phyloP scores from a whole-genome alignment of 2,113 vertebrate genomes.

The Megalops atlanticus region DNA sequence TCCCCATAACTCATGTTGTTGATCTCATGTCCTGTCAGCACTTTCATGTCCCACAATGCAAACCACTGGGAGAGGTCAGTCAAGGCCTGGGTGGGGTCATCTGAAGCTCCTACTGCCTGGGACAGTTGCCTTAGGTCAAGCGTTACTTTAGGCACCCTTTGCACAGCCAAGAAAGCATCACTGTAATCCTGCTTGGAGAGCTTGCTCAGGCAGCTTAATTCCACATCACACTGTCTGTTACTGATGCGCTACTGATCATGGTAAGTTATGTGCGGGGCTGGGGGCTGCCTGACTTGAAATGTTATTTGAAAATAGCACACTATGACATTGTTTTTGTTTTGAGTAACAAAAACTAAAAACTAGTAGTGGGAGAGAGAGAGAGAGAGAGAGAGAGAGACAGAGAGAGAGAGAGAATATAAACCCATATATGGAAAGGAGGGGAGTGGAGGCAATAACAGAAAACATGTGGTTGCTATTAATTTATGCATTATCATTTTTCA shows the following conservation, averaged over 20 bases:
- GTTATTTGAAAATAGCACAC: conserved; percentile 51
- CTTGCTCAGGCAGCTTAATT: background rate
- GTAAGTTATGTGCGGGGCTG: conserved; percentile 29
- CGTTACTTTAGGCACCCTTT: too few relatives aligned
- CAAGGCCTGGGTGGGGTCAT: background rate
- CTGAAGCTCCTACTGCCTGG: background rate
- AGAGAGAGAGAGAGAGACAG: conserved; percentile 32
- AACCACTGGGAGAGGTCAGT: background rate
- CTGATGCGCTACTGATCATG: conserved; percentile 20
- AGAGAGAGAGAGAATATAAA: conserved; percentile 39
- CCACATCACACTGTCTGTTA: conserved; percentile 13
- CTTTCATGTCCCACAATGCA: conserved; percentile 15
- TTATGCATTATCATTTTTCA: conserved; percentile 92
- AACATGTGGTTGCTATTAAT: conserved; percentile 91
- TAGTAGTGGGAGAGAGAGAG: conserved; percentile 25
- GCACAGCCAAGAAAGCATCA: too few relatives aligned
- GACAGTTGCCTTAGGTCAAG: too few relatives aligned
- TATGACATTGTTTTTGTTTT: conserved; percentile 45
- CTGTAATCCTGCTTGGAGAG: background rate
- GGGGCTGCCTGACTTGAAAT: conserved; percentile 42
- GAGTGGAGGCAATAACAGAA: conserved; percentile 68
- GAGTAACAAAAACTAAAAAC: background rate
- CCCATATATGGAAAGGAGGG: conserved; percentile 55
- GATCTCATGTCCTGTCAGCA: background rate
- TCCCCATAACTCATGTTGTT: background rate